These are phyloP conservation scores for Puma concolor DNA, from an alignment of 2,113 vertebrate genomes.

Conservation along the genomic window DNA sequence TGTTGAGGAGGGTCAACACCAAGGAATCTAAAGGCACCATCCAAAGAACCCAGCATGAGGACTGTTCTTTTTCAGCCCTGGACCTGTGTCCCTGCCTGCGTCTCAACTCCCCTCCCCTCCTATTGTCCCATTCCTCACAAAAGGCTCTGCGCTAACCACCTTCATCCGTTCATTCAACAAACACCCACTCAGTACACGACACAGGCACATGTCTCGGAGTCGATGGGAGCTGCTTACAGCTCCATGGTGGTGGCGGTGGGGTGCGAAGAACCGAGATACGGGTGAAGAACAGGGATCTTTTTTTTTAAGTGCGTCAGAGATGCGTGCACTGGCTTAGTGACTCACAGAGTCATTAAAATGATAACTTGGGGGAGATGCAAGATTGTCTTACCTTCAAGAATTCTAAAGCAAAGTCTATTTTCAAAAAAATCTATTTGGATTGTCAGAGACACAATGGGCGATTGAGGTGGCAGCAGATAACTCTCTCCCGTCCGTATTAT, in stretches of 20 bases:
- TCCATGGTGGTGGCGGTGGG: background rate
- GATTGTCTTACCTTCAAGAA: conserved; percentile 82
- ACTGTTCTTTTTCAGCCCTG: background rate
- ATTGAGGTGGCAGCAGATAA: background rate
- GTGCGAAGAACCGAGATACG: conserved; percentile 36
- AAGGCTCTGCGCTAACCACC: background rate
- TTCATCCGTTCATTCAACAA: conserved; percentile 48
- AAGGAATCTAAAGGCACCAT: background rate
- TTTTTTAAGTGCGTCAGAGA: background rate
- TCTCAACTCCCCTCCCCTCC: background rate
- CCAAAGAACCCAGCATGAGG: conserved; percentile 75
- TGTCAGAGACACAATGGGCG: conserved; percentile 20
- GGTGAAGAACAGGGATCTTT: conserved; percentile 19
- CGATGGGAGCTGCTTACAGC: background rate
- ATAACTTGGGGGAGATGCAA: conserved; percentile 56
- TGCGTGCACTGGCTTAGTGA: conserved; percentile 48
- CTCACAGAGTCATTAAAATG: conserved; percentile 61
- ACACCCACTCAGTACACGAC: background rate
- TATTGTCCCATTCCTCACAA: background rate
- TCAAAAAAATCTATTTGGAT: conserved; percentile 56
- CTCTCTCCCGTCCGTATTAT: background rate
- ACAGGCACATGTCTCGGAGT: conserved; percentile 27
- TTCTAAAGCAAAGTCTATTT: conserved; percentile 72
- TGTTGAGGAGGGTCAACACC: background rate
- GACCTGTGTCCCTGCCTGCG: background rate